A percentile compares a stretch with the other conserved stretches of the same genome.
These are phyloP conservation scores for Hydrozoanthus gracilis DNA, from an alignment of 92 coral and sea anemone genomes.

Conservation along the genomic window DNA sequence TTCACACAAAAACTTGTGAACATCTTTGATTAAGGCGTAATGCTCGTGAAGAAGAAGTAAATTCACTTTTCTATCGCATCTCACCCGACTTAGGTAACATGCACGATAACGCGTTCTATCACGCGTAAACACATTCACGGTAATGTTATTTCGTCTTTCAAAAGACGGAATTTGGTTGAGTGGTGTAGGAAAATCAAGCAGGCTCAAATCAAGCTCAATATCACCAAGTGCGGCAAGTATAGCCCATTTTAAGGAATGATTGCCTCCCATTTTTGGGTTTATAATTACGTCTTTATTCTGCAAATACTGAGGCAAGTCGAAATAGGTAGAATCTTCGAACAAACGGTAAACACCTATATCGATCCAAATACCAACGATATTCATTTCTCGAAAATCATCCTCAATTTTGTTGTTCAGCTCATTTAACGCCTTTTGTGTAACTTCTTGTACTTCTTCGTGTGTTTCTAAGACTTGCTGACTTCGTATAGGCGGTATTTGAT, in stretches of 20 bases:
- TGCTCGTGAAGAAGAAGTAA: background rate
- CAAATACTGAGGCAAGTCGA: background rate
- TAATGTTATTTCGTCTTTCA: background rate
- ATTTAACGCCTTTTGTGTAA: background rate
- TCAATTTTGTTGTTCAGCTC: too few species aligned
- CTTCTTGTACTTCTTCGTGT: background rate
- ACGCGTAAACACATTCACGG: background rate
- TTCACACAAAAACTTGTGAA: background rate
- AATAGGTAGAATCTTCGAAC: background rate
- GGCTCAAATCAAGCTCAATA: background rate
- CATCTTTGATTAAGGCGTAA: background rate
- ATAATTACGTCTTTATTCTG: background rate
- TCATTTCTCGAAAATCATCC: too few species aligned
- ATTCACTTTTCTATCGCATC: background rate
- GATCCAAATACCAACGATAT: background rate
- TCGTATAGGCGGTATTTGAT: background rate
- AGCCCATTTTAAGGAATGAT: background rate
- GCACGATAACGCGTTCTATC: background rate
- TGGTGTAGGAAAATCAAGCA: background rate
- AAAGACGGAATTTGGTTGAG: background rate
- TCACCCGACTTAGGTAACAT: too few species aligned
- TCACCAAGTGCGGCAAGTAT: background rate
- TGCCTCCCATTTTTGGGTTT: background rate
- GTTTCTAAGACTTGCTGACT: background rate
- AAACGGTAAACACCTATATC: background rate